Evolutionary conservation across 2,113 vertebrate genomes (phyloP).

Genomic region (Symphodus melops): DNA sequence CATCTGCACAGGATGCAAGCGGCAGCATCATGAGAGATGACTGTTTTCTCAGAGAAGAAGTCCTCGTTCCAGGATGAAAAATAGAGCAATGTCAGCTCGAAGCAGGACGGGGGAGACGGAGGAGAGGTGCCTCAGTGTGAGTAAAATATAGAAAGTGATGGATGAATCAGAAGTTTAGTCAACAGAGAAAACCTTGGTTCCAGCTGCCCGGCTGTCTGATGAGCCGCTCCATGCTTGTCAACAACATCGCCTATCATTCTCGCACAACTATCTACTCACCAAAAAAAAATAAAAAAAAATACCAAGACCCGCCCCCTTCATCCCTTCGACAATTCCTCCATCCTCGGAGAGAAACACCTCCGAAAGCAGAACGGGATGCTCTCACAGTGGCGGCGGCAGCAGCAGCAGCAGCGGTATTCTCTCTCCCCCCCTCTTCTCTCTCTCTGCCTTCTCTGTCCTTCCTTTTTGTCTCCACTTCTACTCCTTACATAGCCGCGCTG

Average conservation of each 20-base stretch:
- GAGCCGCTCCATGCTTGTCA: slow-evolving; percentile 67
- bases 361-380: slow-evolving; percentile 45
- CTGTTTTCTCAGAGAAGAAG: background rate
- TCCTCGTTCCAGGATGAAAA: slow-evolving; percentile 8
- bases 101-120: background rate
- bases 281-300: too few species aligned
- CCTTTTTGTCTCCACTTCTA: slow-evolving; percentile 57
- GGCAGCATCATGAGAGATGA: slow-evolving; percentile 1
- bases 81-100: background rate
- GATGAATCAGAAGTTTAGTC: slow-evolving; percentile 75
- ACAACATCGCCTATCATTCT: slow-evolving; percentile 67
- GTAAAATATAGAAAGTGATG: slow-evolving; percentile 55
- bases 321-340: slow-evolving; percentile 65
- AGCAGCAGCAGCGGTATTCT: slow-evolving; percentile 14
- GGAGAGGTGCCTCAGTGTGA: slow-evolving; percentile 2
- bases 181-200: slow-evolving; percentile 47
- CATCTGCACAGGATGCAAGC: slow-evolving; percentile 14
- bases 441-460: slow-evolving; percentile 50
- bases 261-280: slow-evolving; percentile 71
- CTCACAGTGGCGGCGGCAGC: slow-evolving; percentile 5
- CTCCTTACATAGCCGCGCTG: slow-evolving; percentile 35
- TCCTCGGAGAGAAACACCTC: slow-evolving; percentile 67
- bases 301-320: slow-evolving; percentile 71
- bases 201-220: slow-evolving; percentile 57
- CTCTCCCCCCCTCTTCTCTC: slow-evolving; percentile 20